phyloP scores from a whole-genome alignment of 2,888 invertebrate species.

The Plemyria rubiginata region DNA sequence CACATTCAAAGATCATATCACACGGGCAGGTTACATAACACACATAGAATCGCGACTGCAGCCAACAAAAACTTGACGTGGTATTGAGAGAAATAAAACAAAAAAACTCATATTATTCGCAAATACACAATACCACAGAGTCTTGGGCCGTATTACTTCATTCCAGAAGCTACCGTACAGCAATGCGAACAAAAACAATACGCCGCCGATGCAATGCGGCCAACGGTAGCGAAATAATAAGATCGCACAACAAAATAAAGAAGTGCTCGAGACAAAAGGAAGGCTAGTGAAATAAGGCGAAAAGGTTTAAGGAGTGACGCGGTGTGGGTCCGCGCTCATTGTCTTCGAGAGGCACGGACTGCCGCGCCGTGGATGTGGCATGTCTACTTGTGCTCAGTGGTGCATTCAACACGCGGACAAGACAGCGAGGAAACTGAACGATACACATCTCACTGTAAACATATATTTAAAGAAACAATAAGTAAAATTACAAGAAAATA shows the following conservation, averaged over 20 bases:
- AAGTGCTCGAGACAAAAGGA: conserved; percentile 82
- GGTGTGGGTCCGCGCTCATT: conserved; percentile 80
- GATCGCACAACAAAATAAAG: conserved; percentile 84
- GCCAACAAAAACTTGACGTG: conserved; percentile 65
- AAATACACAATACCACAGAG: conserved; percentile 80
- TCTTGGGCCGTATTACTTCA: conserved; percentile 79
- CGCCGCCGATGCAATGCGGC: conserved; percentile 72
- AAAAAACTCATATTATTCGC: conserved; percentile 55
- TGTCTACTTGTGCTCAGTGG: neutral
- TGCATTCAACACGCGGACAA: neutral
- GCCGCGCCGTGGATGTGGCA: conserved; percentile 57
- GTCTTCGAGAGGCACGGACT: conserved; percentile 54
- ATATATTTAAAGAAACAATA: no score
- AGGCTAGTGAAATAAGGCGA: conserved; percentile 81
- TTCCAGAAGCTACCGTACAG: conserved; percentile 70
- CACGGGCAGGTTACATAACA: conserved; percentile 63
- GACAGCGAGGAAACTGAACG: no score
- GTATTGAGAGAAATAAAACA: conserved; percentile 63
- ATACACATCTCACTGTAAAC: no score
- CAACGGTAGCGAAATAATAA: conserved; percentile 85
- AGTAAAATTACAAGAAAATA: no score
- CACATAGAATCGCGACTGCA: conserved; percentile 58
- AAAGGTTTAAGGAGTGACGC: conserved; percentile 82
- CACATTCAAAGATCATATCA: conserved; percentile 59
- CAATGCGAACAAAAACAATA: conserved; percentile 77